A percentile compares a stretch with the other conserved stretches of the same genome.
Evolutionary conservation across 2,888 invertebrate genomes (phyloP).

Genomic region (Pristionchus entomophagus): DNA sequence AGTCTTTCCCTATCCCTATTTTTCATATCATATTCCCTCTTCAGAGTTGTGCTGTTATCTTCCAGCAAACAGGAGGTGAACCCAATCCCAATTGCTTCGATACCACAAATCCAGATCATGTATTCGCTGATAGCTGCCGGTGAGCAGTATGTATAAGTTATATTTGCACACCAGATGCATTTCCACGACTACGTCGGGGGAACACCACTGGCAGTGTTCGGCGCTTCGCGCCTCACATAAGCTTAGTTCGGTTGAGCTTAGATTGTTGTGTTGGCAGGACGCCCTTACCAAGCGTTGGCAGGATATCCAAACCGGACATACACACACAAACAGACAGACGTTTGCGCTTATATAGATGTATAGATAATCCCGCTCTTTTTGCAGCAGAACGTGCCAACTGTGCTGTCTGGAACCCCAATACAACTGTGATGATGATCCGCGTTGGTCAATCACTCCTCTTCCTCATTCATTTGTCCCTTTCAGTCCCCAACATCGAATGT

Average conservation of each 20-base stretch:
- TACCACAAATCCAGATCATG: not conserved
- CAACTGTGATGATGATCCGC: slow-evolving; percentile 18
- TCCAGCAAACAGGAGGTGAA: not conserved
- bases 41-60: not conserved
- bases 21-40: not conserved
- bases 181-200: too few species aligned
- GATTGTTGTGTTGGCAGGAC: too few species aligned
- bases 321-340: not conserved
- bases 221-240: too few species aligned
- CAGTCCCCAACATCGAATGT: not conserved
- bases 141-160: too few species aligned
- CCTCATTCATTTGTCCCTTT: not conserved
- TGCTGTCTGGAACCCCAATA: not conserved
- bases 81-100: slow-evolving; percentile 14
- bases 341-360: too few species aligned
- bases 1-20: not conserved
- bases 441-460: not conserved
- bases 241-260: too few species aligned
- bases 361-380: too few species aligned
- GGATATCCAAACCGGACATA: too few species aligned
- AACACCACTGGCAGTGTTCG: too few species aligned
- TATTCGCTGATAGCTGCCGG: too few species aligned
- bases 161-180: too few species aligned
- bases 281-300: too few species aligned
- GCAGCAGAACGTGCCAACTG: not conserved